Percentiles rank a stretch among this genome's conserved stretches.
Evolutionary conservation across 2,113 vertebrate genomes (phyloP).

Genomic region (Podiceps cristatus): DNA sequence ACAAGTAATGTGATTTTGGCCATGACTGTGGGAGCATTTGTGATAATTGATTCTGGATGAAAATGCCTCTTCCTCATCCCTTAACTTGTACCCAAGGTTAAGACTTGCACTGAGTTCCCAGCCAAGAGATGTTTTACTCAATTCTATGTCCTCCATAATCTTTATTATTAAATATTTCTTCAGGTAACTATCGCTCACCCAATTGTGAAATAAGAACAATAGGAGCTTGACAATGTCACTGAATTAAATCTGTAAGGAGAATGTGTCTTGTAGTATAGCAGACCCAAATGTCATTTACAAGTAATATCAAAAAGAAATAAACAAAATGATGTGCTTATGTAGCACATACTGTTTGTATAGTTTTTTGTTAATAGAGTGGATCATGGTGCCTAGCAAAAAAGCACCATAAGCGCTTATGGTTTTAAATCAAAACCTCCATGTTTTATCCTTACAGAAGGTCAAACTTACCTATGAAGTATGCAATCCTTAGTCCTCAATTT

Average conservation of each 20-base stretch:
- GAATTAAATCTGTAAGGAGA: not conserved
- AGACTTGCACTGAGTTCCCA: slow-evolving; percentile 3
- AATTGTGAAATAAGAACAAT: slow-evolving; percentile 7
- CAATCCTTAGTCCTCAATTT: not conserved
- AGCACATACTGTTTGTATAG: not conserved
- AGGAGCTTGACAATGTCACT: not conserved
- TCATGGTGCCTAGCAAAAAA: not conserved
- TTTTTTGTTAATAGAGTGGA: not conserved
- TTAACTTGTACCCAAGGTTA: slow-evolving; percentile 45
- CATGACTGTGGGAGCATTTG: slow-evolving; percentile 41
- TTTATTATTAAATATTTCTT: slow-evolving; percentile 3
- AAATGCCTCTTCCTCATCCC: slow-evolving; percentile 33
- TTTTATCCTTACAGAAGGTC: not conserved
- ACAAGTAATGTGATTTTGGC: slow-evolving; percentile 53
- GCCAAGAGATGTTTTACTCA: slow-evolving; percentile 9
- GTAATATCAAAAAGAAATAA: not conserved
- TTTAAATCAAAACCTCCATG: not conserved
- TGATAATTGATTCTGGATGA: slow-evolving; percentile 58
- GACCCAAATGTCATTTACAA: not conserved
- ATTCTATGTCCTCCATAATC: not conserved
- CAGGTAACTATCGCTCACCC: not conserved
- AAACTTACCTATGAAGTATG: not conserved
- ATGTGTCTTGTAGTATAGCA: not conserved
- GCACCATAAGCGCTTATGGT: accelerated
- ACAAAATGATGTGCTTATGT: not conserved